Conservation (phyloP, 2,888 invertebrate species). For the Mythimna loreyi region DNA sequence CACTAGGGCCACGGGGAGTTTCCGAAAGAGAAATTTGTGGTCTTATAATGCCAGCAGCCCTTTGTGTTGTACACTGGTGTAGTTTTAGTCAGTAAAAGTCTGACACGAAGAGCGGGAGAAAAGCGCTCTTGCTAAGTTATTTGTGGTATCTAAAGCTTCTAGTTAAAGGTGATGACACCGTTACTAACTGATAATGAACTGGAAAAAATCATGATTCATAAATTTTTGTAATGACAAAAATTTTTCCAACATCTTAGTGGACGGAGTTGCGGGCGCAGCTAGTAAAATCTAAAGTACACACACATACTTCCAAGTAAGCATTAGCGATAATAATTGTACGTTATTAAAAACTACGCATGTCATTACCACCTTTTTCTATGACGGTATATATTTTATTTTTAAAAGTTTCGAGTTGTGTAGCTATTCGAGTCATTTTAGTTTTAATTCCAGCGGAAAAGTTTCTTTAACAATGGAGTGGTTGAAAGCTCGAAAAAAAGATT, state of each 20-base stretch:
- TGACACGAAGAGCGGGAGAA: too few species aligned
- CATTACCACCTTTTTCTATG: constrained; percentile 19
- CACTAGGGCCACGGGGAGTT: too few species aligned
- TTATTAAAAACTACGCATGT: constrained; percentile 18
- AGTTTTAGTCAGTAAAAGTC: too few species aligned
- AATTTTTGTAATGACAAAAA: too few species aligned
- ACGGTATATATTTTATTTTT: neutral
- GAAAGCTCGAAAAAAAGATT: constrained; percentile 40
- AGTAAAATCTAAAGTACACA: neutral
- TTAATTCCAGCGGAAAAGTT: neutral
- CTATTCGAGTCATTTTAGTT: neutral
- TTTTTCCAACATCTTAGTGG: neutral
- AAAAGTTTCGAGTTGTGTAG: neutral
- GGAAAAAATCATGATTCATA: neutral
- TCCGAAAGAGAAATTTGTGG: too few species aligned
- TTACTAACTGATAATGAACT: neutral
- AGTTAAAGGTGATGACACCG: neutral
- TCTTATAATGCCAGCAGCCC: too few species aligned
- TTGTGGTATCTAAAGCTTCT: neutral
- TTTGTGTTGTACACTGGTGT: too few species aligned
- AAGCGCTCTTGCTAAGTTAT: too few species aligned
- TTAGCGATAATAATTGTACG: constrained; percentile 36
- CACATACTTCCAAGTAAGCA: constrained; percentile 1
- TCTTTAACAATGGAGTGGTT: constrained; percentile 56
- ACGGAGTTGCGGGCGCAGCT: neutral